Evolutionary conservation across 2,888 invertebrate species (phyloP).

Genomic region (Portevinia maculata): DNA sequence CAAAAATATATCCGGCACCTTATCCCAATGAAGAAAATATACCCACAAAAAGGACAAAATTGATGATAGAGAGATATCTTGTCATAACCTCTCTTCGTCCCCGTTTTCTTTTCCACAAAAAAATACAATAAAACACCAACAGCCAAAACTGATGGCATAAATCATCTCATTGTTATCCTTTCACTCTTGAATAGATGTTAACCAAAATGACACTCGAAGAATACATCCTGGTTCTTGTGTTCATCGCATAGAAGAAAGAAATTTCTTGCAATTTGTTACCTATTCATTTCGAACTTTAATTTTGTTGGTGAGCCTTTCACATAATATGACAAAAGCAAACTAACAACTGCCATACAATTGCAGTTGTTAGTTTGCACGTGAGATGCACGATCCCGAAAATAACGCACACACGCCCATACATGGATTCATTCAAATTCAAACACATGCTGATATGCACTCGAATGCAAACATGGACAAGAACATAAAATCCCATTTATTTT

Average conservation of each 20-base stretch:
- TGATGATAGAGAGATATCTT: slow-evolving; percentile 63
- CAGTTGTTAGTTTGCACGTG: slow-evolving; percentile 10
- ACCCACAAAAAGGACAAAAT: slow-evolving; percentile 54
- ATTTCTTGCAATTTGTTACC: slow-evolving; percentile 72
- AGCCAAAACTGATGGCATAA: slow-evolving; percentile 63
- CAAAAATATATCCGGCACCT: slow-evolving; percentile 1
- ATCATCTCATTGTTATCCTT: slow-evolving; percentile 71
- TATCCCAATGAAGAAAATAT: background rate
- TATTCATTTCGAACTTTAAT: slow-evolving; percentile 73
- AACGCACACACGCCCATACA: slow-evolving; percentile 4
- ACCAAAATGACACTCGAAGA: slow-evolving; percentile 55
- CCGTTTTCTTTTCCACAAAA: slow-evolving; percentile 7
- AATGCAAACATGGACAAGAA: slow-evolving; percentile 73
- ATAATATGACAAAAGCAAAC: slow-evolving; percentile 70
- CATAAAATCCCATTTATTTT: slow-evolving; percentile 74
- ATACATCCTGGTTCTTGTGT: background rate
- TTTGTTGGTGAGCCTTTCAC: slow-evolving; percentile 72
- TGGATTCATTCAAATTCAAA: slow-evolving; percentile 17
- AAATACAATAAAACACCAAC: slow-evolving; percentile 57
- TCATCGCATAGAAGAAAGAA: background rate
- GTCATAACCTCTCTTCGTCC: slow-evolving; percentile 54
- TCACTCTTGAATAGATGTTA: slow-evolving; percentile 63
- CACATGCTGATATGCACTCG: slow-evolving; percentile 66
- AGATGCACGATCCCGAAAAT: no score
- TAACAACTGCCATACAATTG: slow-evolving; percentile 63